Conservation (phyloP, 2,797 vertebrate species). For the Etheostoma nigrum region DNA sequence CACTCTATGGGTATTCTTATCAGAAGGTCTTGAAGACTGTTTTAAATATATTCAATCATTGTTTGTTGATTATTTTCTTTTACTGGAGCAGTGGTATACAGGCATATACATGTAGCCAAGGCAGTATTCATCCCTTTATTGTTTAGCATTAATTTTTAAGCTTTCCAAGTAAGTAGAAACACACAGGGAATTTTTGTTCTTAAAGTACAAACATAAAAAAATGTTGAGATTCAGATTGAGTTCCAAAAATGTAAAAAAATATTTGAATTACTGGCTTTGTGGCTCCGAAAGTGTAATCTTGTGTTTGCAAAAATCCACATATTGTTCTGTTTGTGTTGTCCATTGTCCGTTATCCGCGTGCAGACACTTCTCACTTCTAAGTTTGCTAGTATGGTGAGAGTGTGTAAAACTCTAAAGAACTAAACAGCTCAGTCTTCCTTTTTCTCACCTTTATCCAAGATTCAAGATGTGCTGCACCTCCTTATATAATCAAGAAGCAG, state of each 20-base stretch:
- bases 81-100: no score
- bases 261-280: neutral
- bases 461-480: neutral
- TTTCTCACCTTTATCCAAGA: neutral
- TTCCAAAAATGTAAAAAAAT: neutral
- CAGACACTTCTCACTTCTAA: neutral
- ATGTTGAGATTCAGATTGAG: neutral
- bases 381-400: neutral
- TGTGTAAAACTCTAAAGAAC: conserved; percentile 6
- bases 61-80: no score
- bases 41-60: neutral
- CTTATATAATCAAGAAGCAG: neutral
- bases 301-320: neutral
- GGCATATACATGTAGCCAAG: no score
- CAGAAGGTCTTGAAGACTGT: neutral
- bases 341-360: neutral
- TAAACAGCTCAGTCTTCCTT: neutral
- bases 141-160: no score
- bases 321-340: neutral
- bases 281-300: neutral
- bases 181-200: no score
- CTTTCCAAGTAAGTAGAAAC: no score
- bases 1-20: no score
- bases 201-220: no score
- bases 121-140: no score